phyloP scores from a whole-genome alignment of 2,888 invertebrate genomes.

The Rhamphomyia laevipes region DNA sequence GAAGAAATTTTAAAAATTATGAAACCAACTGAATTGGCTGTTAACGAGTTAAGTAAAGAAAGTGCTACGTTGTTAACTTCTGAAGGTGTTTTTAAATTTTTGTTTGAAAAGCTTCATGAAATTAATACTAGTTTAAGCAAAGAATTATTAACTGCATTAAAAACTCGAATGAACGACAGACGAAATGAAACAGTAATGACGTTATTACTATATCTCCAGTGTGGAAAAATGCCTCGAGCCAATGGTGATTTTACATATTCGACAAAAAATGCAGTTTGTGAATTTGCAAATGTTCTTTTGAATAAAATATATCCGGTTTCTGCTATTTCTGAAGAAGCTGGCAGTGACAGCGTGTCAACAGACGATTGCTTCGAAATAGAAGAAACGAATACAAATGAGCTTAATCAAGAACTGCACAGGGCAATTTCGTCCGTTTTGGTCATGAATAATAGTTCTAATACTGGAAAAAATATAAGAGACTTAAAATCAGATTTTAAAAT shows the following conservation, averaged over 20 bases:
- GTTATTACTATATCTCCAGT: background rate
- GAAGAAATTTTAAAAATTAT: background rate
- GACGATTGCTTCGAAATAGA: background rate
- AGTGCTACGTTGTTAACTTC: too few species aligned
- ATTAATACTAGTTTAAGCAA: too few species aligned
- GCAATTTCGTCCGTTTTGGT: background rate
- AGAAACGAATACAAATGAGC: background rate
- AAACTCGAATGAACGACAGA: background rate
- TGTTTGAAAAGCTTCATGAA: too few species aligned
- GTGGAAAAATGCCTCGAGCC: background rate
- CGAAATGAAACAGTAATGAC: background rate
- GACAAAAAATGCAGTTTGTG: background rate
- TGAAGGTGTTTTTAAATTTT: too few species aligned
- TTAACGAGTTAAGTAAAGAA: background rate
- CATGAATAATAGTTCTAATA: background rate
- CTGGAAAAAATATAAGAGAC: too few species aligned
- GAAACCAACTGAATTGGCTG: background rate
- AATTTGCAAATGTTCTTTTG: background rate
- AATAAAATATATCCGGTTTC: background rate
- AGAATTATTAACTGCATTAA: background rate
- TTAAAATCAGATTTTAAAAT: too few species aligned
- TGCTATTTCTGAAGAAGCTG: background rate
- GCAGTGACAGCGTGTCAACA: background rate
- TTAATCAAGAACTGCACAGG: background rate
- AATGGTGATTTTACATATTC: background rate